Evolutionary conservation across 2,888 invertebrate species (phyloP).

Genomic region (Galerucella calmariensis): DNA sequence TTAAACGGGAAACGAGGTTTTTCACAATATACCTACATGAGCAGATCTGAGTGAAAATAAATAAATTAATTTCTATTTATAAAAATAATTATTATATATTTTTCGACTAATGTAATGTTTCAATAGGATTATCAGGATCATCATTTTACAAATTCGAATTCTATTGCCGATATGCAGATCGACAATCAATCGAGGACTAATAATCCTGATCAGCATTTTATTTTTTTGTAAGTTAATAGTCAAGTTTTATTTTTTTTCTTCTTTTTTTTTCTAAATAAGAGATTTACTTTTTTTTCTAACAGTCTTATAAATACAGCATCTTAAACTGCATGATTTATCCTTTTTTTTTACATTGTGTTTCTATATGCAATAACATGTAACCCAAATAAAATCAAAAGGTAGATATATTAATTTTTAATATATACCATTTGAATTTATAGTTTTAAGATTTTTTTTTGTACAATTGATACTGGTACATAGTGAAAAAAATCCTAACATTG

Average conservation of each 20-base stretch:
- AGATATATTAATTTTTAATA: neutral
- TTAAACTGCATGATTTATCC: constrained; percentile 44
- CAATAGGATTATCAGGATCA: constrained; percentile 51
- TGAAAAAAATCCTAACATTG: constrained; percentile 20
- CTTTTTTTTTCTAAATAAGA: constrained; percentile 26
- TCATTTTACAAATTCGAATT: constrained; percentile 52
- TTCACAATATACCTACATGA: no score
- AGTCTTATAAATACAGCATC: constrained; percentile 54
- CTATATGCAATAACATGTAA: constrained; percentile 20
- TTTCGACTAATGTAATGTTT: constrained; percentile 35
- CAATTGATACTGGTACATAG: neutral
- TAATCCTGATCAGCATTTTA: constrained; percentile 55
- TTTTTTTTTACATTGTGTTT: constrained; percentile 25
- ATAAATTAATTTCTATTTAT: neutral
- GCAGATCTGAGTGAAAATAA: no score
- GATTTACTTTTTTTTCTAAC: constrained; percentile 42
- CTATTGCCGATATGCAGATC: constrained; percentile 44
- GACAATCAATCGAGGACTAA: constrained; percentile 47
- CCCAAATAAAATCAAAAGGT: neutral
- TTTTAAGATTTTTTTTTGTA: neutral
- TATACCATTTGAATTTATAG: neutral
- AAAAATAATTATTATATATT: neutral
- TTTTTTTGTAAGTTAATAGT: constrained; percentile 56
- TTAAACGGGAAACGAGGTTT: no score
- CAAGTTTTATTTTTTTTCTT: constrained; percentile 37